Evolutionary conservation across 2,888 invertebrate genomes (phyloP), one percentile per base, ranked within the genome.

Genomic region (Chymomyza procnemis): DNA sequence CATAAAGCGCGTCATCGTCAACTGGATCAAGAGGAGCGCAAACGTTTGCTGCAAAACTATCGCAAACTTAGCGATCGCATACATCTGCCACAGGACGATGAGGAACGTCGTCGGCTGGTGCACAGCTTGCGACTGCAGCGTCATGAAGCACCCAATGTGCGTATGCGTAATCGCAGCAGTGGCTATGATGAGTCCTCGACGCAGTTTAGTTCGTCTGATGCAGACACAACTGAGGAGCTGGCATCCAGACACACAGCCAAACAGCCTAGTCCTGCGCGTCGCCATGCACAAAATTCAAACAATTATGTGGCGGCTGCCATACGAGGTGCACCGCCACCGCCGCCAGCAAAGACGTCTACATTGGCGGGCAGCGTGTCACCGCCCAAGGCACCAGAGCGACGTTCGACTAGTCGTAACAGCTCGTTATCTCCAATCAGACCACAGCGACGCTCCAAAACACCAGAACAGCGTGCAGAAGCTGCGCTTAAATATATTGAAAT

Each of bases 111-210:
- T 0, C 87, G 84, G 2, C 65, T 90, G 41, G 83, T 90, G 21
- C 89, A 90, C 21, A 89, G 89, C 8, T 65, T 90, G 52, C 85
- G 90, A 2, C 71, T 89, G 50, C 88, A 90, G 8, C 79, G 86
- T 21, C 73, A 82, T 19, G 90, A 90, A 55, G 75, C 73, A 4
- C 82, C 88, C 0, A 14, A 76, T 1, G 52, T 74, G 6, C 74
- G 67, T 0, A 19, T 26, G 8, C 79, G 73, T 56, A 85, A 73
- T 26, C 85, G 73, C 2, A 80, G 75, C 54, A 82, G 79, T 26
- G 78, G 77, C 56, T 87, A 82, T 70, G 89, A 91, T 12, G 91
- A 91, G 54, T 91, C 91, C 0, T 91, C 91, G 5, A 90, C 91
- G 0, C 89, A 89, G 65, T 88, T 89, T 34, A 90, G 91, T 4